Evolutionary conservation across 2,113 vertebrate genomes (phyloP), one percentile per base, ranked within the genome.

Genomic region (Hydrochoerus hydrochaeris): DNA sequence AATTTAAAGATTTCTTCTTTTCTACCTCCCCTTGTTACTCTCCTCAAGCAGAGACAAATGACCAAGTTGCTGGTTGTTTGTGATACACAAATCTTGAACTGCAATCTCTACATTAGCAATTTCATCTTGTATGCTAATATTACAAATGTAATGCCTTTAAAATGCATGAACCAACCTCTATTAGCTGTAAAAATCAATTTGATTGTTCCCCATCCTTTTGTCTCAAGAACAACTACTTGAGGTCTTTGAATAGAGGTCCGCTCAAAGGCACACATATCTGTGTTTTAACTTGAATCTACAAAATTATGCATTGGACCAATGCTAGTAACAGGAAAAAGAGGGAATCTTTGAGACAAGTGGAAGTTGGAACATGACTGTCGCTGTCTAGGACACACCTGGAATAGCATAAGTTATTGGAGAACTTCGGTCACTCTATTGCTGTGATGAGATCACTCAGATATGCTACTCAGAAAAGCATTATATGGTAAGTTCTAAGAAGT

Each of bases 151-250:
- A 62, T 83, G 44, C 60, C 77, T 92, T 96, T 90, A 85, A 96
- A 96, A 96, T 78, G 57, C 52, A 96, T 69, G 19, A 88, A 81
- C 38, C 63, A 91, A 67, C 14, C 3, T 28, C 52, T 87, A 65
- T 95, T 82, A 96, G 38, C 63, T 90, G 88, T 92, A 19, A 32
- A 63, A 63, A 94, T 95, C 97, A 78, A 65, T 97, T 96, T 96
- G 62, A 92, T 96, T 54, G 69, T 85, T 96, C 71, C 58, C 49
- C 28, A 82, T 82, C 13, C 86, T 92, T 94, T 95, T 96, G 84
- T 95, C 81, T 93, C 87, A 85, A 84, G 88, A 96, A 85, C 87
- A 97, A 93, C 49, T 82, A 19, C 4, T 96, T 38, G 52, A 78
- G 35, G 58, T 90, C 88, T 90, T 90, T 16, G 44, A 90, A 88